A percentile compares a stretch with the other conserved stretches of the same genome.
phyloP scores from a whole-genome alignment of 2,797 vertebrate genomes.

The Bradypodion ventrale region DNA sequence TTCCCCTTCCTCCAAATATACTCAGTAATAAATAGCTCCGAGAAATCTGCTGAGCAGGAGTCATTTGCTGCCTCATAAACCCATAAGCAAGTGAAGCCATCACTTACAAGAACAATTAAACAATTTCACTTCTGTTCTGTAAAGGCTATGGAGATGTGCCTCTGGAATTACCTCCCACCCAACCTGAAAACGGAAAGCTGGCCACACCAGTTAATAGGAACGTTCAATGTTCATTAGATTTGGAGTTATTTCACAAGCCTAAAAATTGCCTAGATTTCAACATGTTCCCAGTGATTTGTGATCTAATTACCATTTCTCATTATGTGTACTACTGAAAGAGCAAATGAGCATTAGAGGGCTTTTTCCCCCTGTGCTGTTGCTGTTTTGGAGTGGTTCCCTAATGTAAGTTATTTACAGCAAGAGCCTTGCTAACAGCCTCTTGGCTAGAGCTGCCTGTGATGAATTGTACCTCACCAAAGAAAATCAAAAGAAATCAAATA shows the following conservation, averaged over 20 bases:
- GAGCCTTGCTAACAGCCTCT: slow-evolving; percentile 28
- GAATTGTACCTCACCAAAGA: background rate
- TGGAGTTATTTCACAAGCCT: slow-evolving; percentile 27
- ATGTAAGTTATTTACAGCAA: slow-evolving; percentile 33
- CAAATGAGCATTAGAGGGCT: slow-evolving; percentile 19
- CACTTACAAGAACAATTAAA: slow-evolving; percentile 68
- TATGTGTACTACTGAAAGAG: slow-evolving; percentile 28
- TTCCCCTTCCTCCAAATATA: slow-evolving; percentile 33
- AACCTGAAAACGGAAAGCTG: slow-evolving; percentile 3
- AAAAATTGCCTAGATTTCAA: slow-evolving; percentile 18
- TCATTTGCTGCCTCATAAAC: slow-evolving; percentile 70
- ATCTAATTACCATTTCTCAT: slow-evolving; percentile 18
- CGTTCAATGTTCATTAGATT: slow-evolving; percentile 35
- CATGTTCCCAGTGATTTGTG: slow-evolving; percentile 42
- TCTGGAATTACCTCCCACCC: slow-evolving; percentile 28
- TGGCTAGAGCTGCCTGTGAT: slow-evolving; percentile 40
- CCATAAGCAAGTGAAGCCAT: slow-evolving; percentile 68
- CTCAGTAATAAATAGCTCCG: slow-evolving; percentile 62
- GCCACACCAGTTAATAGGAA: slow-evolving; percentile 35
- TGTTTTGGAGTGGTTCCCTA: slow-evolving; percentile 20
- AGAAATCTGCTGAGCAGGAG: slow-evolving; percentile 61
- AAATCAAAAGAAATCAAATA: background rate
- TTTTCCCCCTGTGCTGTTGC: background rate
- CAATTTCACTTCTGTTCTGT: slow-evolving; percentile 43
- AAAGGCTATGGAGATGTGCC: slow-evolving; percentile 46